phyloP scores from a whole-genome alignment of 2,797 vertebrate genomes.

The Microctenopoma lineatum region DNA sequence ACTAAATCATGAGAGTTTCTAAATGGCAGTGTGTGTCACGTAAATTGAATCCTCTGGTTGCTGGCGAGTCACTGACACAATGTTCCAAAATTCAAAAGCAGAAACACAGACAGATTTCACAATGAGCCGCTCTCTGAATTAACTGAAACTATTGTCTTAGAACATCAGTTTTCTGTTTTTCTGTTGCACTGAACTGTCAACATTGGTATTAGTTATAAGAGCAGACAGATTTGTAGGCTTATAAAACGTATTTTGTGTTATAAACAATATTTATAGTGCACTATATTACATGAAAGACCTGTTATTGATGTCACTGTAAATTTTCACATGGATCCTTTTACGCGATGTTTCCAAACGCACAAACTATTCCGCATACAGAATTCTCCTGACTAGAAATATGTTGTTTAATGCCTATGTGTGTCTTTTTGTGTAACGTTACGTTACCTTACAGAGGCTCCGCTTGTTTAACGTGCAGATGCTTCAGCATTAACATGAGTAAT shows the following conservation, averaged over 20 bases:
- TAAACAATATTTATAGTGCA: no score
- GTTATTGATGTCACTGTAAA: no score
- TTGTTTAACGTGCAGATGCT: no score
- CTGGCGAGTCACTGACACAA: conserved; percentile 13
- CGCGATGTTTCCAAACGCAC: no score
- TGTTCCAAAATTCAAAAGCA: background rate
- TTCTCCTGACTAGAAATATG: no score
- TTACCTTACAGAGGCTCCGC: no score
- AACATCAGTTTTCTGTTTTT: background rate
- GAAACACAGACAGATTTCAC: conserved; percentile 6
- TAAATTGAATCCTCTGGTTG: conserved; percentile 23
- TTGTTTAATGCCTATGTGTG: no score
- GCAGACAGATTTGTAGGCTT: conserved; percentile 19
- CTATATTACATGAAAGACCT: no score
- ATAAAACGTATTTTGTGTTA: background rate
- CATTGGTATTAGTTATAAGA: conserved; percentile 4
- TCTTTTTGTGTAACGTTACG: no score
- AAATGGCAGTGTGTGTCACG: conserved; percentile 32
- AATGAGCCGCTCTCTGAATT: background rate
- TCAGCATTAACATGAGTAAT: no score
- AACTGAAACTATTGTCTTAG: background rate
- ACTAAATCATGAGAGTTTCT: conserved; percentile 46
- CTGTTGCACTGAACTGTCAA: background rate
- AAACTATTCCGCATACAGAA: no score
- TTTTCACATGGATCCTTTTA: no score